Evolutionary conservation across 2,888 invertebrate species (phyloP).

Genomic region (Leucozona laternaria): DNA sequence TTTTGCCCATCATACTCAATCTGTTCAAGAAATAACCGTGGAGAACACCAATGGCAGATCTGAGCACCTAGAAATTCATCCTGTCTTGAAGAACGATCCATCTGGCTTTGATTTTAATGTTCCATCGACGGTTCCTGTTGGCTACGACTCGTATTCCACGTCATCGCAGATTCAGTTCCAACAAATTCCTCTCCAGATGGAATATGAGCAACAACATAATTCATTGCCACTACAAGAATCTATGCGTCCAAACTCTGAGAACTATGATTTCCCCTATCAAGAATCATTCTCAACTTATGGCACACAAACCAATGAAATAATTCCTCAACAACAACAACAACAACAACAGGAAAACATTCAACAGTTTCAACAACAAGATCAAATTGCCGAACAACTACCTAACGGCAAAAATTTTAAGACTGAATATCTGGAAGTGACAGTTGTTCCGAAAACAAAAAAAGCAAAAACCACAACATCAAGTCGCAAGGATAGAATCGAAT

Average conservation of each 20-base stretch:
- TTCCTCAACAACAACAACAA: conserved; percentile 20
- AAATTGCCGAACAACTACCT: conserved; percentile 9
- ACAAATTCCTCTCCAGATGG: conserved; percentile 44
- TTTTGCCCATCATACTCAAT: conserved; percentile 25
- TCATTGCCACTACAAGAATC: conserved; percentile 42
- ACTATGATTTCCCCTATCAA: conserved; percentile 50
- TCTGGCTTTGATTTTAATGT: conserved; percentile 43
- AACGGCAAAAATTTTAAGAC: conserved; percentile 33
- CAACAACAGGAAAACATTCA: background rate
- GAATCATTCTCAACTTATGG: conserved; percentile 28
- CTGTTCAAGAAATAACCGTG: conserved; percentile 28
- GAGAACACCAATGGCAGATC: conserved; percentile 33
- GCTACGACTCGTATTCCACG: conserved; percentile 15
- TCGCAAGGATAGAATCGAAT: conserved; percentile 68
- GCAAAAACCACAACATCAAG: conserved; percentile 4
- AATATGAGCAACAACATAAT: conserved; percentile 38
- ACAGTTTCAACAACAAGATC: conserved; percentile 9
- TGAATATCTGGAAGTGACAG: conserved; percentile 12
- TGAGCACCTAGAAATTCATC: conserved; percentile 58
- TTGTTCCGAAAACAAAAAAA: conserved; percentile 37
- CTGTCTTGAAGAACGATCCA: conserved; percentile 54
- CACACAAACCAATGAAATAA: conserved; percentile 8
- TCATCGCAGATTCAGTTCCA: conserved; percentile 37
- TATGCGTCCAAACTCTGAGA: background rate
- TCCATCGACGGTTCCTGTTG: background rate